A percentile compares a stretch with the other conserved stretches of the same genome.
These are phyloP conservation scores for Brienomyrus longianalis DNA, from an alignment of 2,113 vertebrate genomes.

Conservation along the genomic window DNA sequence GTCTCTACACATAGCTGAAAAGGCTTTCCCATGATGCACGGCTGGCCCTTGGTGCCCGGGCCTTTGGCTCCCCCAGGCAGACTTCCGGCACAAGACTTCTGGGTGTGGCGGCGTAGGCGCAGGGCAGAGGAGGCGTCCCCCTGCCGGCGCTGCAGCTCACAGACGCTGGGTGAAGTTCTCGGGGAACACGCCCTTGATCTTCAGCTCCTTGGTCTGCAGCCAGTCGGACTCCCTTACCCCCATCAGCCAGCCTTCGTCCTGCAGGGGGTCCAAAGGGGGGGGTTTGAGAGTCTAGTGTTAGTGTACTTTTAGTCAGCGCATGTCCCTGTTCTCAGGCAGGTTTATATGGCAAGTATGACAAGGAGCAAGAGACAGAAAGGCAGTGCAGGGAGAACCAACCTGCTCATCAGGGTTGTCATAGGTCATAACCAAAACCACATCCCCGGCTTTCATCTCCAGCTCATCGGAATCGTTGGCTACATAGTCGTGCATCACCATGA, in stretches of 20 bases:
- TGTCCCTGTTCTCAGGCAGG: not conserved
- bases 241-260: conserved; percentile 97
- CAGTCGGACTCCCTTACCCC: conserved; percentile 85
- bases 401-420: conserved; percentile 88
- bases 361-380: not conserved
- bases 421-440: conserved; percentile 80
- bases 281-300: not conserved
- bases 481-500: conserved; percentile 89
- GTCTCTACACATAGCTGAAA: conserved; percentile 39
- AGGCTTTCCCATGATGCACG: conserved; percentile 22
- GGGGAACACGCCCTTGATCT: conserved; percentile 84
- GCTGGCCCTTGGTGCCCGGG: not conserved
- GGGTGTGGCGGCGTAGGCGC: not conserved
- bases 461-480: conserved; percentile 80
- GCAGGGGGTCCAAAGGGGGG: conserved; percentile 14
- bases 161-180: conserved; percentile 93
- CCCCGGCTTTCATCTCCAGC: conserved; percentile 81
- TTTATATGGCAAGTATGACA: not conserved
- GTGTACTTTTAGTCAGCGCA: not conserved
- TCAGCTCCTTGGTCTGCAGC: conserved; percentile 77
- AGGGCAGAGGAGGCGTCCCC: not conserved
- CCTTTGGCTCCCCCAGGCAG: conserved; percentile 24
- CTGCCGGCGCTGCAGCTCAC: conserved; percentile 51
- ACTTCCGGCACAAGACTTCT: not conserved
- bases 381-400: conserved; percentile 52